phyloP scores from a whole-genome alignment of 2,888 invertebrate species.

The Tipula unca region DNA sequence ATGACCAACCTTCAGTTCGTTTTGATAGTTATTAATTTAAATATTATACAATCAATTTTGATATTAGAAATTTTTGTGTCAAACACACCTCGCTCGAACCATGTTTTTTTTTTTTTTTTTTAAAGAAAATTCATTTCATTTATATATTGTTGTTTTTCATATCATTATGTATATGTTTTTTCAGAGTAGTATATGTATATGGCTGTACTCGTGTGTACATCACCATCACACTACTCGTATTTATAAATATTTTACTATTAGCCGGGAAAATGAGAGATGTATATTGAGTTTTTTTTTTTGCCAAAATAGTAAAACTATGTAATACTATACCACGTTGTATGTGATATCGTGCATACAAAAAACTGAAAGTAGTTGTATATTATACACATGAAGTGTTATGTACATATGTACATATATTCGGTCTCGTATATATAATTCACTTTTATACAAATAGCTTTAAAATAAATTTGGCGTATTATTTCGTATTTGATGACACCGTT shows the following conservation, averaged over 20 bases:
- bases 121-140: neutral
- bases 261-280: neutral
- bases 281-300: neutral
- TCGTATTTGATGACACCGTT: neutral
- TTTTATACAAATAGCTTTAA: neutral
- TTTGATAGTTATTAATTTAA: neutral
- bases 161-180: neutral
- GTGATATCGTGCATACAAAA: neutral
- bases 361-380: neutral
- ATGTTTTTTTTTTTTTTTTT: too few species aligned
- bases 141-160: neutral
- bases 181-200: neutral
- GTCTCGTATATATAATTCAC: neutral
- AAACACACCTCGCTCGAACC: neutral
- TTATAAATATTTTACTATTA: slow-evolving; percentile 14
- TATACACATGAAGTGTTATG: neutral
- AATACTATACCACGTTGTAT: neutral
- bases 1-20: neutral
- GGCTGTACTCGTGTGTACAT: neutral
- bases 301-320: neutral
- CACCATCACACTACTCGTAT: neutral
- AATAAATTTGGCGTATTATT: neutral
- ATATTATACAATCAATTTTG: neutral
- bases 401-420: neutral
- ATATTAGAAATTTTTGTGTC: neutral